Conservation (phyloP, 2,888 invertebrate species). For the Pseudococcus jackbeardsleyi region DNA sequence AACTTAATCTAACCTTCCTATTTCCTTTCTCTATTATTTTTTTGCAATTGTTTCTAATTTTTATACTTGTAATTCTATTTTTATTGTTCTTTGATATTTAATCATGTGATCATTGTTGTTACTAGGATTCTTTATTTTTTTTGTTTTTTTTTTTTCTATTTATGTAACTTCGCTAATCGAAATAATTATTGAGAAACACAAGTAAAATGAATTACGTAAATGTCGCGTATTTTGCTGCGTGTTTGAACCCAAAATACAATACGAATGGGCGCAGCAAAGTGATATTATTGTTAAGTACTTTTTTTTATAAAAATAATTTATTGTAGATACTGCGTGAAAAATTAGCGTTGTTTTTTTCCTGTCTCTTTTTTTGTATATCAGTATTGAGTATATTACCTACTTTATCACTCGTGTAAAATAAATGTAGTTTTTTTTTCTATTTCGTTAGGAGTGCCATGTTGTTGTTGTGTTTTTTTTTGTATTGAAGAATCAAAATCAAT, state of each 20-base stretch:
- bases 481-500: constrained; percentile 35
- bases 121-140: constrained; percentile 48
- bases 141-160: neutral
- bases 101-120: constrained; percentile 62
- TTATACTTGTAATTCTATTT: constrained; percentile 46
- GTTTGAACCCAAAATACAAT: neutral
- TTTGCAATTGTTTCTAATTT: constrained; percentile 50
- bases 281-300: constrained; percentile 63
- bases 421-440: constrained; percentile 16
- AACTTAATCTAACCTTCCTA: constrained; percentile 63
- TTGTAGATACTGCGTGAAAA: constrained; percentile 56
- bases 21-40: constrained; percentile 25
- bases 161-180: constrained; percentile 57
- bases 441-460: constrained; percentile 47
- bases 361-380: constrained; percentile 9
- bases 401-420: constrained; percentile 25
- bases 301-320: constrained; percentile 51
- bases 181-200: constrained; percentile 16
- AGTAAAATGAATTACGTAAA: constrained; percentile 36
- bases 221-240: neutral
- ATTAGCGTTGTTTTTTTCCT: constrained; percentile 33
- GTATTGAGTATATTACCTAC: constrained; percentile 21
- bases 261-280: constrained; percentile 25
- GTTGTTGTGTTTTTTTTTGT: constrained; percentile 10
- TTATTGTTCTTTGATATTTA: constrained; percentile 53